A percentile compares a stretch with the other conserved stretches of the same genome.
These are phyloP conservation scores for Cenopis cana DNA, from an alignment of 2,888 invertebrate species.

Conservation along the genomic window DNA sequence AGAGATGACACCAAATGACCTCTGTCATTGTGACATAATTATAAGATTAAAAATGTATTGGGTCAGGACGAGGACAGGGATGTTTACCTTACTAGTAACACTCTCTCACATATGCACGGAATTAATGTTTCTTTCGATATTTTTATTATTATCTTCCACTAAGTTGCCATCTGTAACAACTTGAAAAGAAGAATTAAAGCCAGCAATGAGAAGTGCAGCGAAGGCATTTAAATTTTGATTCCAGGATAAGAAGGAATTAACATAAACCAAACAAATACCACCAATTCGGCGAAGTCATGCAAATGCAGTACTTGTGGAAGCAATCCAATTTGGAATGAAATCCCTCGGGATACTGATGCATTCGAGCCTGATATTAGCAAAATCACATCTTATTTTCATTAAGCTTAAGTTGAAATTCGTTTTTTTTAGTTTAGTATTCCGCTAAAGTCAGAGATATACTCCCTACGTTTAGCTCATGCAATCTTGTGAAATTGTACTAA, in stretches of 20 bases:
- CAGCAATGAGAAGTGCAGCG: background rate
- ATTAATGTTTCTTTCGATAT: too few species aligned
- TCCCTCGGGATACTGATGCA: slow-evolving; percentile 70
- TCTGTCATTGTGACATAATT: too few species aligned
- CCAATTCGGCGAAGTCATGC: slow-evolving; percentile 65
- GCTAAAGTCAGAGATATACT: background rate
- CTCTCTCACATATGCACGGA: too few species aligned
- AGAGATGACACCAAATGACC: too few species aligned
- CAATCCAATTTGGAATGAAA: slow-evolving; percentile 78
- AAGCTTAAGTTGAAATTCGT: slow-evolving; percentile 5
- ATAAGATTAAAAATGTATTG: too few species aligned
- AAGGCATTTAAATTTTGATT: slow-evolving; percentile 16
- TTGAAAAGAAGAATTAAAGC: background rate
- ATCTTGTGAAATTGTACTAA: slow-evolving; percentile 17
- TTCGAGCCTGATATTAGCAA: slow-evolving; percentile 62
- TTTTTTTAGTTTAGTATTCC: background rate
- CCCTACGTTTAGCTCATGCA: slow-evolving; percentile 22
- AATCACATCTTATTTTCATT: slow-evolving; percentile 29
- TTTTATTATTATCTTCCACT: background rate
- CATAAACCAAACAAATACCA: slow-evolving; percentile 32
- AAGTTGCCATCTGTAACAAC: background rate
- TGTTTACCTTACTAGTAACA: too few species aligned
- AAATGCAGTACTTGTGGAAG: slow-evolving; percentile 76
- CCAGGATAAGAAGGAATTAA: slow-evolving; percentile 22
- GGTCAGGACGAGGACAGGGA: too few species aligned